Percentiles rank a stretch among this genome's conserved stretches.
These are phyloP conservation scores for Procavia capensis DNA, from an alignment of 2,113 vertebrate species.

Conservation along the genomic window DNA sequence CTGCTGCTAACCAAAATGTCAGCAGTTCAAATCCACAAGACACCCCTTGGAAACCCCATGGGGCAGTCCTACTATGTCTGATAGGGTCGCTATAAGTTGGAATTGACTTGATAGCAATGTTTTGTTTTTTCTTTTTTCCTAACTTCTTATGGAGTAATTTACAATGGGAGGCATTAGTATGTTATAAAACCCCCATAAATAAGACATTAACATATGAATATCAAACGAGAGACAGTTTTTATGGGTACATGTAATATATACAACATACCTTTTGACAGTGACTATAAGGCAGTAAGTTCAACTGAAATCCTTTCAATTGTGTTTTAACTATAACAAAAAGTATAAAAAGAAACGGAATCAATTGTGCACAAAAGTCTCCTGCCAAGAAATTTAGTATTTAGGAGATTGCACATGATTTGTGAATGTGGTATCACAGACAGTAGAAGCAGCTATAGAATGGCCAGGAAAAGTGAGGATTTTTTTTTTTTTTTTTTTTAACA, in stretches of 20 bases:
- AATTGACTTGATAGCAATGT: too few relatives aligned
- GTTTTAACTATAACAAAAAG: slow-evolving; percentile 27
- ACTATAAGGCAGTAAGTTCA: slow-evolving; percentile 11
- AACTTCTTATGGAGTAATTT: not conserved
- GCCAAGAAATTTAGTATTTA: slow-evolving; percentile 28
- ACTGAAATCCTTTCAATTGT: slow-evolving; percentile 44
- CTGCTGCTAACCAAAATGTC: too few relatives aligned
- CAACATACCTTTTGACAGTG: not conserved
- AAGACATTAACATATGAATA: not conserved
- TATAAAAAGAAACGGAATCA: slow-evolving; percentile 4
- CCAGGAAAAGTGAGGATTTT: not conserved
- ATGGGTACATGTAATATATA: not conserved
- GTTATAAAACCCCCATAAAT: slow-evolving; percentile 19
- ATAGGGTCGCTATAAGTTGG: too few relatives aligned
- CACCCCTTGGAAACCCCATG: too few relatives aligned
- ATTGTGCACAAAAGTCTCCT: slow-evolving; percentile 37
- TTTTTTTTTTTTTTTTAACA: slow-evolving; percentile 53
- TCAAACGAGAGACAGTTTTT: not conserved
- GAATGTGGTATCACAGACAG: not conserved
- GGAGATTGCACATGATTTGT: slow-evolving; percentile 8
- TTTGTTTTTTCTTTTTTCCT: too few relatives aligned
- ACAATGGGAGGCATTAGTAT: not conserved
- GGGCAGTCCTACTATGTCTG: too few relatives aligned
- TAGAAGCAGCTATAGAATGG: not conserved
- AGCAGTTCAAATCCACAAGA: too few relatives aligned